A percentile compares a stretch with the other conserved stretches of the same genome.
phyloP scores from a whole-genome alignment of 2,113 vertebrate genomes.

The Rhabdornis inornatus region DNA sequence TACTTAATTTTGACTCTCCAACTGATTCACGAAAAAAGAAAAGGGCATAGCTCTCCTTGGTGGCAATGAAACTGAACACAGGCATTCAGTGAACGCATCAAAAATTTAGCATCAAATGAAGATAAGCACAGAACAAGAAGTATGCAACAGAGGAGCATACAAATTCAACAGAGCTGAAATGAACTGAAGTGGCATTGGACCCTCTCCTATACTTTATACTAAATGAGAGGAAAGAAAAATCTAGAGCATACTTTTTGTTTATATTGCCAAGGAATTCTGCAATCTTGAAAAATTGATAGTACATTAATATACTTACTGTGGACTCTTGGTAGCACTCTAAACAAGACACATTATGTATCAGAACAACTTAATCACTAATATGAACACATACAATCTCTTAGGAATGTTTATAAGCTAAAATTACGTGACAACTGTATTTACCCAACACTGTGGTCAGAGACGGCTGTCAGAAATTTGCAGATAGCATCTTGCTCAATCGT shows the following conservation, averaged over 20 bases:
- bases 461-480: slow-evolving; percentile 67
- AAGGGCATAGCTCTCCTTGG: background rate
- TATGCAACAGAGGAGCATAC: background rate
- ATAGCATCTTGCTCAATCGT: slow-evolving; percentile 69
- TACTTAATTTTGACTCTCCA: background rate
- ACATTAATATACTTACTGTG: background rate
- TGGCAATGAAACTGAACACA: background rate
- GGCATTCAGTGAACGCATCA: background rate
- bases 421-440: slow-evolving; percentile 53
- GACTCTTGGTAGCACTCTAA: background rate
- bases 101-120: background rate
- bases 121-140: background rate
- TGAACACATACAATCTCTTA: background rate
- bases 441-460: slow-evolving; percentile 72
- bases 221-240: background rate
- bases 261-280: background rate
- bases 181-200: background rate
- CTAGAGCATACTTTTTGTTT: background rate
- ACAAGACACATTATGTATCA: background rate
- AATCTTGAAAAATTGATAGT: background rate
- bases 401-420: slow-evolving; percentile 5
- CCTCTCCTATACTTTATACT: background rate
- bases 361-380: background rate
- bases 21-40: background rate
- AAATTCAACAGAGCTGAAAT: background rate